Percentiles rank a stretch among this genome's conserved stretches.
These are phyloP conservation scores for Antheraea assamensis DNA, from an alignment of 2,888 invertebrate species.

Conservation along the genomic window DNA sequence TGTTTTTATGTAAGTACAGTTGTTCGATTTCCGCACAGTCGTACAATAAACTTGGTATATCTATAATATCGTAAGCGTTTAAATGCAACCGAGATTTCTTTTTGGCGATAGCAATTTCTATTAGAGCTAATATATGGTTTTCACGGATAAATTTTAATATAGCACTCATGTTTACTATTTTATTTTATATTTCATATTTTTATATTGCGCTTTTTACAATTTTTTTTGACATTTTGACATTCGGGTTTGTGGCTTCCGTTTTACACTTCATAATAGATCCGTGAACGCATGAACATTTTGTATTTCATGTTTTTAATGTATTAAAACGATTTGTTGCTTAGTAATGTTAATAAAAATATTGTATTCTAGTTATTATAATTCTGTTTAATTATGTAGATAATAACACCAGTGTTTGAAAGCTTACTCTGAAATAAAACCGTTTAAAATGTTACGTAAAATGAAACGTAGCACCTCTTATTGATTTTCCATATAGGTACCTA, in stretches of 20 bases:
- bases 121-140: conserved; percentile 85
- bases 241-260: conserved; percentile 20
- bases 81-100: conserved; percentile 83
- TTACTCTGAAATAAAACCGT: background rate
- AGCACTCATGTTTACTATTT: conserved; percentile 81
- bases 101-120: conserved; percentile 84
- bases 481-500: conserved; percentile 46
- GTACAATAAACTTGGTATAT: conserved; percentile 82
- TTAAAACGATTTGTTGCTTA: background rate
- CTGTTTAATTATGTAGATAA: background rate
- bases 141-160: conserved; percentile 86
- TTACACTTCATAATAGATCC: background rate
- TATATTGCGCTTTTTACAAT: conserved; percentile 67
- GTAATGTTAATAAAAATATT: background rate
- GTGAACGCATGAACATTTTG: background rate
- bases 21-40: conserved; percentile 82
- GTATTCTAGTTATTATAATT: background rate
- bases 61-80: conserved; percentile 84
- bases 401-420: background rate
- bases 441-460: conserved; percentile 31
- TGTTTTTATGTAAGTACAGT: conserved; percentile 85
- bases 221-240: conserved; percentile 44
- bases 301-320: background rate
- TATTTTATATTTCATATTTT: conserved; percentile 57
- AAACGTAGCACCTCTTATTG: conserved; percentile 45